Percentiles rank a stretch among this genome's conserved stretches.
Conservation (phyloP, 2,797 vertebrate species). For the Erpetoichthys calabaricus region DNA sequence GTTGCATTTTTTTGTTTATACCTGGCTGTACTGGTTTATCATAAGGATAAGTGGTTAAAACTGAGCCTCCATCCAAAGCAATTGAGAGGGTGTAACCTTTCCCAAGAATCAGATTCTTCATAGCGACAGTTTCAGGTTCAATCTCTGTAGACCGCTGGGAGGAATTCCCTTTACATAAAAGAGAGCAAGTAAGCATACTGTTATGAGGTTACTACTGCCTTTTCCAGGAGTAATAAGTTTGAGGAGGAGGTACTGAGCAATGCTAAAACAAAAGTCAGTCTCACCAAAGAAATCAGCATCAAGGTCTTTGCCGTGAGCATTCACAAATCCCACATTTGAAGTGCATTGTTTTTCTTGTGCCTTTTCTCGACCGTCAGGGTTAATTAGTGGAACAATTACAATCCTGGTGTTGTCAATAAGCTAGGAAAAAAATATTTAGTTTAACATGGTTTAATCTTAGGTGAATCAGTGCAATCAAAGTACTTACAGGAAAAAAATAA, state of each 20-base stretch:
- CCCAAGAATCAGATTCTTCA: slow-evolving; percentile 77
- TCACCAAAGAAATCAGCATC: slow-evolving; percentile 87
- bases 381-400: slow-evolving; percentile 82
- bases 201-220: no score
- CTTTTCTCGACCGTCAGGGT: slow-evolving; percentile 79
- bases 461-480: no score
- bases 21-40: slow-evolving; percentile 84
- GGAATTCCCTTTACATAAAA: slow-evolving; percentile 58
- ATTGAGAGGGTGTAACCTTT: slow-evolving; percentile 78
- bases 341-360: slow-evolving; percentile 74
- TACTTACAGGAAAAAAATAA: no score
- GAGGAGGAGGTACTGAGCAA: background rate
- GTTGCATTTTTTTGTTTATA: slow-evolving; percentile 23
- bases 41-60: slow-evolving; percentile 84
- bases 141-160: slow-evolving; percentile 46
- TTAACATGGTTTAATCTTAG: no score
- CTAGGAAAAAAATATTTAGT: slow-evolving; percentile 32
- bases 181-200: background rate
- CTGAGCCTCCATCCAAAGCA: slow-evolving; percentile 78
- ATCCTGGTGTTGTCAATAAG: slow-evolving; percentile 82
- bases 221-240: no score
- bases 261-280: slow-evolving; percentile 14
- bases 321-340: slow-evolving; percentile 58
- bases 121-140: slow-evolving; percentile 78
- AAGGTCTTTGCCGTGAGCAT: slow-evolving; percentile 69